Conservation (phyloP, 2,888 invertebrate species). For the Choristoneura rosaceana region DNA sequence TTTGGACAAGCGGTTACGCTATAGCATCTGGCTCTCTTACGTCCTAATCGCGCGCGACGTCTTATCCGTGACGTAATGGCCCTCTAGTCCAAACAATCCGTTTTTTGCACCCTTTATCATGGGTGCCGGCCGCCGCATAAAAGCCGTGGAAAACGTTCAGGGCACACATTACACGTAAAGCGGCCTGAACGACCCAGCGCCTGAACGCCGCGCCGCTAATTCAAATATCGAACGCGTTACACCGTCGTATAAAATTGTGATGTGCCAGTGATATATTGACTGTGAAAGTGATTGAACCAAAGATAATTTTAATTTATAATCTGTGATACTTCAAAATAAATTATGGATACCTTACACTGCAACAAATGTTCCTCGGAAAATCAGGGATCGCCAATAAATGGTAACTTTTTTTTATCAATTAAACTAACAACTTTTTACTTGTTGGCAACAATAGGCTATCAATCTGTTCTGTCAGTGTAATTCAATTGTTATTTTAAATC, state of each 20-base stretch:
- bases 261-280: conserved; percentile 61
- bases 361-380: conserved; percentile 65
- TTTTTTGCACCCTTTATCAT: conserved; percentile 84
- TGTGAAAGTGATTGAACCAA: conserved; percentile 53
- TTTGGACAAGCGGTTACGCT: conserved; percentile 77
- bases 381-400: conserved; percentile 58
- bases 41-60: conserved; percentile 71
- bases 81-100: conserved; percentile 79
- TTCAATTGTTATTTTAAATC: background rate
- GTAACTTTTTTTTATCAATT: conserved; percentile 57
- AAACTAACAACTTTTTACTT: background rate
- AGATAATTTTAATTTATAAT: conserved; percentile 56
- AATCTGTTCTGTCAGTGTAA: background rate
- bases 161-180: conserved; percentile 80
- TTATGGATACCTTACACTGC: conserved; percentile 63
- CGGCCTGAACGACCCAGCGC: conserved; percentile 76
- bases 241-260: conserved; percentile 47
- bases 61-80: conserved; percentile 76
- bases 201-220: conserved; percentile 44
- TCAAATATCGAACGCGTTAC: conserved; percentile 34
- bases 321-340: conserved; percentile 73
- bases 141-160: conserved; percentile 82
- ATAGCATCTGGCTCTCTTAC: conserved; percentile 72
- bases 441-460: background rate
- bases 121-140: conserved; percentile 77